phyloP scores from a whole-genome alignment of 1,140 invertebrate genomes.

The Brachionus sp. region DNA sequence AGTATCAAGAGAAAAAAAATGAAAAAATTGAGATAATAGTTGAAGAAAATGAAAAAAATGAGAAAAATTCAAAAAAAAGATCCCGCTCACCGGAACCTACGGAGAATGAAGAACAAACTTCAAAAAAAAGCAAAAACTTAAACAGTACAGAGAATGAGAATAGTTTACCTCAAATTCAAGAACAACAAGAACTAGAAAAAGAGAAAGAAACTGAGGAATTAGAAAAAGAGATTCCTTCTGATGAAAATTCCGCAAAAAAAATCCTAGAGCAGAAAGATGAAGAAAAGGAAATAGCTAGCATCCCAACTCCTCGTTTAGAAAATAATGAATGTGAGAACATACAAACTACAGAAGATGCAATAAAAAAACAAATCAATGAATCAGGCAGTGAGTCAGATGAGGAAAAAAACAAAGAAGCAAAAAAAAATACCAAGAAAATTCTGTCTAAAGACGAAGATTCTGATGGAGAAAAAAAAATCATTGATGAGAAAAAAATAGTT shows the following conservation, averaged over 20 bases:
- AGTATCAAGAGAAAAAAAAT: constrained; percentile 3
- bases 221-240: not conserved
- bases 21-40: not conserved
- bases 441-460: not conserved
- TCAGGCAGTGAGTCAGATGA: too few species aligned
- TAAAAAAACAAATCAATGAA: too few species aligned
- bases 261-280: not conserved
- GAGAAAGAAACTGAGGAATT: not conserved
- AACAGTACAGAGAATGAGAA: not conserved
- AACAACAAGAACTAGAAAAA: not conserved
- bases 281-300: too few species aligned
- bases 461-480: not conserved
- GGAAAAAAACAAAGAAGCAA: too few species aligned
- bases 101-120: not conserved
- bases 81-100: not conserved
- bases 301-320: too few species aligned
- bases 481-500: not conserved
- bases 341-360: too few species aligned
- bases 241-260: not conserved
- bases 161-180: not conserved
- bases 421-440: too few species aligned
- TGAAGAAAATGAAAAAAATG: not conserved
- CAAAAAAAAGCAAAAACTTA: not conserved
- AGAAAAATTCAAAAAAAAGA: not conserved
- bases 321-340: too few species aligned